Base-by-base conservation (phyloP, 2,113 vertebrate genomes). In the Serilophus lunatus region DNA sequence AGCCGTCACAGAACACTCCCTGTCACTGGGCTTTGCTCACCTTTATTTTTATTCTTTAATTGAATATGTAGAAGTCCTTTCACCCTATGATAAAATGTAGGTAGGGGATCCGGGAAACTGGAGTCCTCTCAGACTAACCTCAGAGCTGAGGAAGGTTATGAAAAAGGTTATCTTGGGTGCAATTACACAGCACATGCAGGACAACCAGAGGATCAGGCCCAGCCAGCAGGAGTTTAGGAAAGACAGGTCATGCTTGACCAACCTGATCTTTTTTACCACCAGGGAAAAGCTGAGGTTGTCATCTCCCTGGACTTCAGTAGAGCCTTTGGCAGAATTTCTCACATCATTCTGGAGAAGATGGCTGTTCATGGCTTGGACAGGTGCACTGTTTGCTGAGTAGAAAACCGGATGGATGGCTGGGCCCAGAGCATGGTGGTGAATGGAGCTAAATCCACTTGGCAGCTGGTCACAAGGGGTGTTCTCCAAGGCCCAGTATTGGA, bases 281-380 rank as follows among this genome's bases (percentile, higher is more conserved):
- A 53, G 4, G 45, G 38, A 40, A 61, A 54, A 11, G n/a, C 38
- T 68, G 29, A 45, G 45, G n/a, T 14, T 54, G 45, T 53, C 2
- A 0, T 17, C 24, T n/a, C 0, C 3, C 2, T 40, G 24, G 38
- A 38, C 4, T 53, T 44, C 2, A 68, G n/a, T n/a, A 20, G 45
- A 59, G 18, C 16, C 45, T 75, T 38, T 8, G 1, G 0, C 13
- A 40, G 5, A 9, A 31, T 29, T 6, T 53, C 54, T 45, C 47
- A 22, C 61, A 40, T 0, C 9, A 60, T 26, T 60, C 53, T 31
- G 16, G 53, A 75, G 17, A 75, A 60, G 5, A 5, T 25, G n/a
- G 2, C 22, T 47, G 53, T n/a, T 53, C 6, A 1, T 53, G 78
- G 45, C 53, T 75, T n/a, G 38, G 53, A n/a, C 16, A 51, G 18